A percentile compares a stretch with the other conserved stretches of the same genome.
Conservation (phyloP, 2,113 vertebrate genomes). For the Cyanoderma ruficeps region DNA sequence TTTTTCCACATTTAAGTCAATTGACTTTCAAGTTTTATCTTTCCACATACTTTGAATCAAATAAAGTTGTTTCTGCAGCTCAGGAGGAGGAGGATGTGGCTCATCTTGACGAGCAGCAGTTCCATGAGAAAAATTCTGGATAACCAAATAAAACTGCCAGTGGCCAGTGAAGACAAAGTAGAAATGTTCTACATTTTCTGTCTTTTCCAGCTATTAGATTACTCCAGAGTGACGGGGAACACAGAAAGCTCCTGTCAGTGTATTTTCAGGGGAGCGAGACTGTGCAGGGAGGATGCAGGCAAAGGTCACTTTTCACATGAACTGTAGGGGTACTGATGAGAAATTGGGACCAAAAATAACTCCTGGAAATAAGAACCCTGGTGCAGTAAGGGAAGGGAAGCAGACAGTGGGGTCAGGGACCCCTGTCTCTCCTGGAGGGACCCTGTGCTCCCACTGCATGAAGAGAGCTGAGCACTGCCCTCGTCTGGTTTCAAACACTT, state of each 20-base stretch:
- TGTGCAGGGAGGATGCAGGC: neutral
- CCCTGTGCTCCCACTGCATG: accelerated
- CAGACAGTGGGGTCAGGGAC: neutral
- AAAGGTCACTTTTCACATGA: conserved; percentile 18
- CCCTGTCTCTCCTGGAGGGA: accelerated
- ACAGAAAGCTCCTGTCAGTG: conserved; percentile 66
- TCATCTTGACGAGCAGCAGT: neutral
- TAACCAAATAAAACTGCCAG: neutral
- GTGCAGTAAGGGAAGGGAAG: neutral
- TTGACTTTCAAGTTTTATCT: conserved; percentile 74
- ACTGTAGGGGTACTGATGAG: neutral
- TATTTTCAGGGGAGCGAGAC: neutral
- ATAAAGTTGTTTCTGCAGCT: conserved; percentile 42
- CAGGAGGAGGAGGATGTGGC: neutral
- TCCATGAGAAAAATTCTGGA: neutral
- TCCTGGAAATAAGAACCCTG: neutral
- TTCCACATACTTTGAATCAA: conserved; percentile 51
- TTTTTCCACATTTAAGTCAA: conserved; percentile 71
- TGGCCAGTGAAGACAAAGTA: neutral
- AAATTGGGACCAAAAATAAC: neutral
- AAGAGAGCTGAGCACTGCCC: accelerated
- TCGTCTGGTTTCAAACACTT: neutral
- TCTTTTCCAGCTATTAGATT: neutral
- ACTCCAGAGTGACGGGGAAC: conserved; percentile 50
- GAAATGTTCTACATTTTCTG: neutral